Conservation (phyloP, 2,888 invertebrate species). For the Diadromus collaris region DNA sequence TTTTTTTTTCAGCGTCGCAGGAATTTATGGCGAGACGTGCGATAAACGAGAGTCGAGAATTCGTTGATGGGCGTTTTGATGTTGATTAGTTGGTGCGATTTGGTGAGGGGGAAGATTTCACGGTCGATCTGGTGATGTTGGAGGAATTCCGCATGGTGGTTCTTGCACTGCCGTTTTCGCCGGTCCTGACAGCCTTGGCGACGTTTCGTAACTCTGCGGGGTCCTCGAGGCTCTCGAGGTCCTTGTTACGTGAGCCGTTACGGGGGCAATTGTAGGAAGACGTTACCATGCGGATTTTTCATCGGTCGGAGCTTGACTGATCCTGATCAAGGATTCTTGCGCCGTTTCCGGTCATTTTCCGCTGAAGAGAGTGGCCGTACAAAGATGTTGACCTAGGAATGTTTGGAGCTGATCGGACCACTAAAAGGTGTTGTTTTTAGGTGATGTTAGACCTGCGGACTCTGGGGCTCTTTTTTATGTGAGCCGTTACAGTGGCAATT, state of each 20-base stretch:
- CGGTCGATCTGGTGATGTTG: neutral
- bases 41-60: neutral
- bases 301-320: neutral
- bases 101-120: neutral
- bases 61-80: too few species aligned
- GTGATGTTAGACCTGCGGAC: too few species aligned
- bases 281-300: slow-evolving; percentile 10
- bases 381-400: neutral
- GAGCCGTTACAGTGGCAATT: too few species aligned
- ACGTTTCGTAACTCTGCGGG: slow-evolving; percentile 25
- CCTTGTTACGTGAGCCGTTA: slow-evolving; percentile 30
- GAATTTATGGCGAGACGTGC: neutral
- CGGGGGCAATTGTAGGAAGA: slow-evolving; percentile 3
- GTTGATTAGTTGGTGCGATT: neutral
- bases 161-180: slow-evolving; percentile 10
- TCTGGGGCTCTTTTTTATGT: too few species aligned
- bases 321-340: neutral
- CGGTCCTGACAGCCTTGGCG: slow-evolving; percentile 21
- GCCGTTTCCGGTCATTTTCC: neutral
- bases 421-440: neutral
- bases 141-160: neutral
- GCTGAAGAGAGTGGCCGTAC: too few species aligned
- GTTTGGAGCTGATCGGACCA: neutral
- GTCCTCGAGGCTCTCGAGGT: slow-evolving; percentile 1
- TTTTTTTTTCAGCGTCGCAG: neutral